Conservation (phyloP, 2,797 vertebrate species). For the Syndactyla subalaris region DNA sequence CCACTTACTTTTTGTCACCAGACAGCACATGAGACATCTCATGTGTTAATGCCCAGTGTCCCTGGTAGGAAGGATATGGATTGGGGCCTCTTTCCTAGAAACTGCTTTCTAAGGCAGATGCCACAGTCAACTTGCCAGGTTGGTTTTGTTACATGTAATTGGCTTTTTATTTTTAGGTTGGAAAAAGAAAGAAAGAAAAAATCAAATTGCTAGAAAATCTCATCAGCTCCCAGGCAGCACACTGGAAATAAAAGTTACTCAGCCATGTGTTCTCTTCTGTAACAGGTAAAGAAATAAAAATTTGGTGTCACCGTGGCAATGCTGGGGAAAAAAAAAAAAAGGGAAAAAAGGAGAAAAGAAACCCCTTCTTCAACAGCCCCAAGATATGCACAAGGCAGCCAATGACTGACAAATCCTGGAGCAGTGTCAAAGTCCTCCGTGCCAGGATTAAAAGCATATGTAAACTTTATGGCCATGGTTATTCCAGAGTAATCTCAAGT, state of each 20-base stretch:
- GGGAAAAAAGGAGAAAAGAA: neutral
- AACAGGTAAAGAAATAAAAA: neutral
- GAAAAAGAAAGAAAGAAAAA: neutral
- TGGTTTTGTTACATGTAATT: neutral
- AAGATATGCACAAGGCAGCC: constrained; percentile 25
- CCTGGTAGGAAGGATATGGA: neutral
- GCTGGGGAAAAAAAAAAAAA: neutral
- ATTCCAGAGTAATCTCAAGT: constrained; percentile 24
- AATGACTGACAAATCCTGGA: constrained; percentile 43
- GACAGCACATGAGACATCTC: neutral
- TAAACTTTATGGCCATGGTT: constrained; percentile 51
- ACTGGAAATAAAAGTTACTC: neutral
- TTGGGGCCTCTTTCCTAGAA: neutral
- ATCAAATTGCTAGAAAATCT: constrained; percentile 32
- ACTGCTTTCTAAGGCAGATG: neutral
- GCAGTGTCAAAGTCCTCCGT: constrained; percentile 8
- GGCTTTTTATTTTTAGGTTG: neutral
- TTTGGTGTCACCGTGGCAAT: neutral
- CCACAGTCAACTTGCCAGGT: neutral
- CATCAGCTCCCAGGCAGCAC: constrained; percentile 8
- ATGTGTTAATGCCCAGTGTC: neutral
- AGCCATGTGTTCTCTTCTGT: neutral
- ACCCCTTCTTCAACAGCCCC: constrained; percentile 6
- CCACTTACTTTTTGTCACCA: neutral
- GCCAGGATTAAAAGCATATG: constrained; percentile 59